Conservation (phyloP, 2,797 vertebrate genomes). For the Dallia pectoralis region DNA sequence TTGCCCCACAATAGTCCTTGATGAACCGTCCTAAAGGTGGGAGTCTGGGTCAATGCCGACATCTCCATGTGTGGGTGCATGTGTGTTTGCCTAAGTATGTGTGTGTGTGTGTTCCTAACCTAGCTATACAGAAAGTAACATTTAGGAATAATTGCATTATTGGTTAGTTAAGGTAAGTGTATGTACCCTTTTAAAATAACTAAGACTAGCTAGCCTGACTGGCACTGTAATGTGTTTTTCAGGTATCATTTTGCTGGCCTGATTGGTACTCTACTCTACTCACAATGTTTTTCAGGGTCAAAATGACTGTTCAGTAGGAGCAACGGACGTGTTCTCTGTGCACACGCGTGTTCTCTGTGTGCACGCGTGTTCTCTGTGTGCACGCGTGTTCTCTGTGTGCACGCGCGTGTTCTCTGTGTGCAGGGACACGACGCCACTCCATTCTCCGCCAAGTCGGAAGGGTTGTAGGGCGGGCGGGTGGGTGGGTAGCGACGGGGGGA, state of each 20-base stretch:
- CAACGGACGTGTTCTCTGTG: background rate
- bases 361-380: background rate
- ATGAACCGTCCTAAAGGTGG: conserved; percentile 23
- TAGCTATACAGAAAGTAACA: no score
- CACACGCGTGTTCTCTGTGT: conserved; percentile 1
- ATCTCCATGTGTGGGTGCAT: conserved; percentile 23
- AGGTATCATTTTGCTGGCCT: no score
- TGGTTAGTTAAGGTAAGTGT: no score
- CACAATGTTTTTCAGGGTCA: no score
- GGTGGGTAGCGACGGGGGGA: no score
- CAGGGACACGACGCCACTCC: background rate
- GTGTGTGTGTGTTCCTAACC: background rate
- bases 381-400: conserved; percentile 2
- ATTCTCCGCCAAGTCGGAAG: conserved; percentile 1
- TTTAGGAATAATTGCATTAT: no score
- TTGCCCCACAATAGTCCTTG: conserved; percentile 29
- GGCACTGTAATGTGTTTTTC: background rate
- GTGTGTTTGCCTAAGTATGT: background rate
- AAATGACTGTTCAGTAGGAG: no score
- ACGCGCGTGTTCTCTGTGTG: no score
- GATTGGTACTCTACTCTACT: no score
- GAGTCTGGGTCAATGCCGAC: conserved; percentile 48
- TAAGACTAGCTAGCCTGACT: background rate
- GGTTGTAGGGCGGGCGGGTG: no score
- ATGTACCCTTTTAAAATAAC: no score